Conservation (phyloP, 2,888 invertebrate species). For the Myathropa florea region DNA sequence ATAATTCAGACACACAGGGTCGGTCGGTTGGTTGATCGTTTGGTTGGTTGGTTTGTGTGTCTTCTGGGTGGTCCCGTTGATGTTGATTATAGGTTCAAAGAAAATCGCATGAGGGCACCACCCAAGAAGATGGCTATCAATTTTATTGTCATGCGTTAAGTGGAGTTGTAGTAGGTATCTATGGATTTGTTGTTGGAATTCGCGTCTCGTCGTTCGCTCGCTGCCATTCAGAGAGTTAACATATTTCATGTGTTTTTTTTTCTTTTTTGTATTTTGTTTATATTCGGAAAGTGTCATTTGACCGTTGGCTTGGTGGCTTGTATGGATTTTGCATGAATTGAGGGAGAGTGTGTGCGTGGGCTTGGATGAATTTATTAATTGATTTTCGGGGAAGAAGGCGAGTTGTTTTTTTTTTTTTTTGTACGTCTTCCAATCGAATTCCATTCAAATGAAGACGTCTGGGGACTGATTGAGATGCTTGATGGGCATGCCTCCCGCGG, state of each 20-base stretch:
- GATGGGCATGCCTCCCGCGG: background rate
- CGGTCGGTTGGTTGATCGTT: background rate
- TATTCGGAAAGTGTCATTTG: slow-evolving; percentile 47
- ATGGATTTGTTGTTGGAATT: background rate
- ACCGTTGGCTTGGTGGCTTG: slow-evolving; percentile 24
- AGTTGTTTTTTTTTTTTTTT: slow-evolving; percentile 4
- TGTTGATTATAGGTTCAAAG: slow-evolving; percentile 69
- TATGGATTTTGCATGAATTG: slow-evolving; percentile 30
- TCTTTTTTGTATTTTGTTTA: slow-evolving; percentile 10
- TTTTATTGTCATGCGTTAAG: slow-evolving; percentile 64
- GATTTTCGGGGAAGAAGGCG: slow-evolving; percentile 43
- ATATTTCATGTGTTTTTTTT: slow-evolving; percentile 14
- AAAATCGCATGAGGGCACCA: slow-evolving; percentile 68
- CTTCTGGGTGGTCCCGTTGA: slow-evolving; percentile 61
- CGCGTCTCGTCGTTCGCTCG: background rate
- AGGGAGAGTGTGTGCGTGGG: slow-evolving; percentile 5
- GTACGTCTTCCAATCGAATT: background rate
- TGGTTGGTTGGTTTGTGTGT: slow-evolving; percentile 5
- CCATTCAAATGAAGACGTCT: slow-evolving; percentile 37
- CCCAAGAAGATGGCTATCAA: slow-evolving; percentile 69
- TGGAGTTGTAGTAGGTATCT: slow-evolving; percentile 9
- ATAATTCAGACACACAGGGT: background rate
- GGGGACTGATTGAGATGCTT: background rate
- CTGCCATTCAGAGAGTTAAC: background rate
- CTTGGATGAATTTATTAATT: slow-evolving; percentile 37